These are phyloP conservation scores for Reticulitermes speratus DNA, from an alignment of 1,140 invertebrate genomes.

Conservation along the genomic window DNA sequence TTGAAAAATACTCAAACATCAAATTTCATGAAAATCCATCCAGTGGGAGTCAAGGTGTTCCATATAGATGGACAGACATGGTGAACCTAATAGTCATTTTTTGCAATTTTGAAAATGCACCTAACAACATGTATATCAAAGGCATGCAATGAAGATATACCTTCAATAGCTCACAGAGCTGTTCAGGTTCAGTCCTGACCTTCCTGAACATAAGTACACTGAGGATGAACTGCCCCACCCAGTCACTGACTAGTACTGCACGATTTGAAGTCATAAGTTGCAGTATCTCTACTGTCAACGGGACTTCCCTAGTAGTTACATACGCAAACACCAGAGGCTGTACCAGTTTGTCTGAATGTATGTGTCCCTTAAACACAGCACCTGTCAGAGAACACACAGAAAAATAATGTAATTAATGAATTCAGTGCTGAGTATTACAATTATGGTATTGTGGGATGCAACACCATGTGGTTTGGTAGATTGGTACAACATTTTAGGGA, in stretches of 20 bases:
- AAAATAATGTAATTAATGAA: too few relatives aligned
- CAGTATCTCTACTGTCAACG: background rate
- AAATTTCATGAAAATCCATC: too few relatives aligned
- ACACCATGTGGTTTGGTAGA: too few relatives aligned
- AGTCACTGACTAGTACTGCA: slow-evolving; percentile 34
- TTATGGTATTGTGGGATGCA: too few relatives aligned
- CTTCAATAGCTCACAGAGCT: slow-evolving; percentile 38
- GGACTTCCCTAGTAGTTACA: background rate
- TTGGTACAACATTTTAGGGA: too few relatives aligned
- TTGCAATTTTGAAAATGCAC: too few relatives aligned
- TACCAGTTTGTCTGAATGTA: background rate
- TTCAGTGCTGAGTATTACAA: too few relatives aligned
- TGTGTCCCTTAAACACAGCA: background rate
- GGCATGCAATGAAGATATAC: slow-evolving; percentile 28
- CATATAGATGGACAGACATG: too few relatives aligned
- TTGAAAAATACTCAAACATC: too few relatives aligned
- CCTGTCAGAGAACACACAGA: background rate
- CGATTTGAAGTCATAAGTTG: slow-evolving; percentile 23
- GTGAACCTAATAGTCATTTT: too few relatives aligned
- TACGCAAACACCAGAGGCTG: background rate
- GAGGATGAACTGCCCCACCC: slow-evolving; percentile 39
- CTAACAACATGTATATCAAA: too few relatives aligned
- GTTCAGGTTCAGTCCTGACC: slow-evolving; percentile 36
- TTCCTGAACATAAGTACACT: slow-evolving; percentile 35
- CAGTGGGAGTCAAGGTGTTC: too few relatives aligned